phyloP scores from a whole-genome alignment of 2,888 invertebrate genomes.

The Trichogramma evanescens region DNA sequence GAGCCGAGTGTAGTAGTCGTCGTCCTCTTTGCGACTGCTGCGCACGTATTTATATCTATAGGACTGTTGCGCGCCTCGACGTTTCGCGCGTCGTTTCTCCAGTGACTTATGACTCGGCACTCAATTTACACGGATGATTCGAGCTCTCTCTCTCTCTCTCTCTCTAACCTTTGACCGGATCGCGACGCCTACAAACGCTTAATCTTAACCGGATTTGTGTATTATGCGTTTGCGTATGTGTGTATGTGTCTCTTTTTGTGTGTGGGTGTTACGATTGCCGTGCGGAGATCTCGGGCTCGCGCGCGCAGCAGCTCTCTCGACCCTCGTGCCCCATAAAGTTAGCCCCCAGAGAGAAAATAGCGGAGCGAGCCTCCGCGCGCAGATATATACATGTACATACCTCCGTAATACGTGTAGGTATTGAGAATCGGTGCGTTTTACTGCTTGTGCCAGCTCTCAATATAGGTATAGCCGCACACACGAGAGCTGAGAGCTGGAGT shows the following conservation, averaged over 20 bases:
- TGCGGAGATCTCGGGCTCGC: too few relatives aligned
- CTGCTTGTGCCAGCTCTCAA: too few relatives aligned
- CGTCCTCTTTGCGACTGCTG: too few relatives aligned
- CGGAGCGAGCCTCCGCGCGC: slow-evolving; percentile 1
- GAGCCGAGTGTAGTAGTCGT: too few relatives aligned
- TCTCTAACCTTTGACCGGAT: slow-evolving; percentile 41
- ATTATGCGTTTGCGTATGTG: slow-evolving; percentile 23
- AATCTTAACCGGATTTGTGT: slow-evolving; percentile 33
- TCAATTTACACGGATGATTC: slow-evolving; percentile 56
- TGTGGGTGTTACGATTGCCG: background rate
- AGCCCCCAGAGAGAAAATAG: slow-evolving; percentile 10
- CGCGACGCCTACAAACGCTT: slow-evolving; percentile 11
- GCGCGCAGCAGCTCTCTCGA: slow-evolving; percentile 16
- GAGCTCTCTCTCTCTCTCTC: slow-evolving; percentile 48
- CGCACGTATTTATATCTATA: too few relatives aligned
- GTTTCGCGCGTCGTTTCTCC: too few relatives aligned
- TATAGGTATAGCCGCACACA: too few relatives aligned
- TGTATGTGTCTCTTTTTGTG: slow-evolving; percentile 1
- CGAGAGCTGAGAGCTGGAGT: too few relatives aligned
- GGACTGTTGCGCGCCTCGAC: too few relatives aligned
- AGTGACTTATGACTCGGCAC: slow-evolving; percentile 45
- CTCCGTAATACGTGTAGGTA: slow-evolving; percentile 18
- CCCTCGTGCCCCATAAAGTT: slow-evolving; percentile 41
- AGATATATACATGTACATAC: slow-evolving; percentile 25
- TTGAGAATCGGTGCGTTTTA: too few relatives aligned